Percentiles rank a stretch among this genome's conserved stretches.
Conservation (phyloP, 2,113 vertebrate genomes). For the Petroica traversi region DNA sequence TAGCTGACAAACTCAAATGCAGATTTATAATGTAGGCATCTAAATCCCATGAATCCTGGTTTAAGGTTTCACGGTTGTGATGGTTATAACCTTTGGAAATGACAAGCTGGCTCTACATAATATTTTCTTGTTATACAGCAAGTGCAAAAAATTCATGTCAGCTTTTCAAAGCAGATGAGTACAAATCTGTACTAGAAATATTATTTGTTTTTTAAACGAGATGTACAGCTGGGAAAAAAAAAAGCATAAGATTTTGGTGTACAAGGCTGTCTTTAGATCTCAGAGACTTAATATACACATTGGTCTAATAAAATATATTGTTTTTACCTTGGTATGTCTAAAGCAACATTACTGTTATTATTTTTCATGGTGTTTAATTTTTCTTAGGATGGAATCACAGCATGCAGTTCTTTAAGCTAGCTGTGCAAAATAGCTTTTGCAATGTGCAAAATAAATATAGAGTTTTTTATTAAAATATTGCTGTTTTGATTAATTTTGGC, state of each 20-base stretch:
- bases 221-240: not conserved
- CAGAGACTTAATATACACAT: not conserved
- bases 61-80: not conserved
- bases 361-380: slow-evolving; percentile 11
- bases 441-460: not conserved
- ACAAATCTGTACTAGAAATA: not conserved
- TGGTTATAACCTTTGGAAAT: not conserved
- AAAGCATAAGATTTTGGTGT: not conserved
- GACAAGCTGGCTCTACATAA: not conserved
- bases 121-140: not conserved
- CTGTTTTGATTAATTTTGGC: not conserved
- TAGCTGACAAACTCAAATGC: not conserved
- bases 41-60: not conserved
- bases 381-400: not conserved
- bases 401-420: not conserved
- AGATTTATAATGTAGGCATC: not conserved
- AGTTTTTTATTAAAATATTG: not conserved
- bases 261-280: not conserved
- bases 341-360: not conserved
- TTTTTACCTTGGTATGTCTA: not conserved
- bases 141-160: not conserved
- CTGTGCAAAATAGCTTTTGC: no score
- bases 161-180: not conserved
- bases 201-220: not conserved
- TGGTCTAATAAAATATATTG: not conserved